Evolutionary conservation across 1,140 invertebrate species (phyloP).

Genomic region (Odontomachus brunneus): DNA sequence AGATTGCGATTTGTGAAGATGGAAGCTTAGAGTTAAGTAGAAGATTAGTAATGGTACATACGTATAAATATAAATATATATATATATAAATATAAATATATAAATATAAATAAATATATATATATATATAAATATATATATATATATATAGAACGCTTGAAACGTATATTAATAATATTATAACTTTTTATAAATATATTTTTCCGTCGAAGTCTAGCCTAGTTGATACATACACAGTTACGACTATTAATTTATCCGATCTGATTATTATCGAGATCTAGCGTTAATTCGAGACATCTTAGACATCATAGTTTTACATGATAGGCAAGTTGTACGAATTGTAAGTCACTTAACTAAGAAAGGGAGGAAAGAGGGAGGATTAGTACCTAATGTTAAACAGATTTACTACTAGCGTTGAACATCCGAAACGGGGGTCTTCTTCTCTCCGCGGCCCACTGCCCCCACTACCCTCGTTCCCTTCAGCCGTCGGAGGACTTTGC

Average conservation of each 20-base stretch:
- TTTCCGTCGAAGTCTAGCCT: conserved; percentile 86
- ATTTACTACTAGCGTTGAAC: conserved; percentile 80
- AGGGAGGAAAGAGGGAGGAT: conserved; percentile 63
- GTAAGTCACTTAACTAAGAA: conserved; percentile 65
- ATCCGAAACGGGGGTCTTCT: conserved; percentile 36
- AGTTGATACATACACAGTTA: conserved; percentile 84
- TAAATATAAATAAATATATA: conserved; percentile 46
- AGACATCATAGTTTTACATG: conserved; percentile 80
- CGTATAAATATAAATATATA: conserved; percentile 71
- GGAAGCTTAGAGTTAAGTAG: conserved; percentile 81
- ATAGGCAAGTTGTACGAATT: conserved; percentile 79
- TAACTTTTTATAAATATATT: conserved; percentile 87
- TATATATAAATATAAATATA: conserved; percentile 75
- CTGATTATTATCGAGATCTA: conserved; percentile 83
- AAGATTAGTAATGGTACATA: conserved; percentile 78
- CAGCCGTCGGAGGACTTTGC: conserved; percentile 38
- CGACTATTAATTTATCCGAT: conserved; percentile 84
- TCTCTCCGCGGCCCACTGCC: conserved; percentile 22
- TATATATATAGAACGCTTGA: conserved; percentile 82
- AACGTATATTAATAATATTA: conserved; percentile 84
- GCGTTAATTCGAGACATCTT: conserved; percentile 81
- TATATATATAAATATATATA: conserved; percentile 58
- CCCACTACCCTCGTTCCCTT: no score
- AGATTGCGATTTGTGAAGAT: conserved; percentile 71
- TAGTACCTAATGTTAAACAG: conserved; percentile 82